These are phyloP conservation scores for Aplodontia rufa DNA, from an alignment of 2,113 vertebrate species.

Conservation along the genomic window DNA sequence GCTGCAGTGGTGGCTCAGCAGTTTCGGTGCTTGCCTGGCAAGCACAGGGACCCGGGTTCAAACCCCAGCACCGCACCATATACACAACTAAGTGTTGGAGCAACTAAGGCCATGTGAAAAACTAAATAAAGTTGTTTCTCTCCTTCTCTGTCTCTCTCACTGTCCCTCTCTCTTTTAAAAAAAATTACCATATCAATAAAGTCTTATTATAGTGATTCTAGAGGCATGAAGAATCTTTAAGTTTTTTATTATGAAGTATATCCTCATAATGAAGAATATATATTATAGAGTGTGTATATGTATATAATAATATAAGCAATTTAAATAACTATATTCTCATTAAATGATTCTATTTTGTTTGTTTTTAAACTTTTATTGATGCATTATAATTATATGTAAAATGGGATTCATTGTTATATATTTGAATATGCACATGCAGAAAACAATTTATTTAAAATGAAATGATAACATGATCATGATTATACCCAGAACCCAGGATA, in stretches of 20 bases:
- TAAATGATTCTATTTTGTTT: background rate
- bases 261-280: background rate
- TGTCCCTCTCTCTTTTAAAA: too few relatives aligned
- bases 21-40: too few relatives aligned
- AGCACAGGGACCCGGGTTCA: too few relatives aligned
- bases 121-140: too few relatives aligned
- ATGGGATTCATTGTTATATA: too few relatives aligned
- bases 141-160: too few relatives aligned
- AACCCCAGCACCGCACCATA: too few relatives aligned
- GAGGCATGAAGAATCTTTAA: background rate
- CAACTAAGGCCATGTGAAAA: too few relatives aligned
- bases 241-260: background rate
- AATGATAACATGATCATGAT: background rate
- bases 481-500: background rate
- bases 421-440: too few relatives aligned
- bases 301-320: background rate
- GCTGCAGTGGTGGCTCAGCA: too few relatives aligned
- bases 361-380: background rate
- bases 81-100: too few relatives aligned
- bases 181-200: background rate
- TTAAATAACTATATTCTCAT: background rate
- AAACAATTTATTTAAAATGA: constrained; percentile 16
- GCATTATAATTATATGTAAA: too few relatives aligned
- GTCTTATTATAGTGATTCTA: background rate
- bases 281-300: background rate